phyloP scores from a whole-genome alignment of 2,113 vertebrate species.

The Podarcis raffonei region DNA sequence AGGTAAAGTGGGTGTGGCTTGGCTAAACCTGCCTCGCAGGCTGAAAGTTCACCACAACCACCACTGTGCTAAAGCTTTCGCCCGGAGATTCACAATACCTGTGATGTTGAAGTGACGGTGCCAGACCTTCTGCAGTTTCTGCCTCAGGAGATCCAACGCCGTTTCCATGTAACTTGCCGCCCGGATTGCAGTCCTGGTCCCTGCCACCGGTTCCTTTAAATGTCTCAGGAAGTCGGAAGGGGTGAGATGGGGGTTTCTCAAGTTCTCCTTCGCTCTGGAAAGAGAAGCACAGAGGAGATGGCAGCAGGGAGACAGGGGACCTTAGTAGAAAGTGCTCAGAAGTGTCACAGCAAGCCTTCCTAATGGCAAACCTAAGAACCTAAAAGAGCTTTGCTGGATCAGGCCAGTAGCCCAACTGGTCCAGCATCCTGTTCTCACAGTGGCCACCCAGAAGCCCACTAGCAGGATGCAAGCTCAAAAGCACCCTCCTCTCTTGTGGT shows the following conservation, averaged over 20 bases:
- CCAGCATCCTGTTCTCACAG: too few relatives aligned
- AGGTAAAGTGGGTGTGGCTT: too few relatives aligned
- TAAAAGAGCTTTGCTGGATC: too few relatives aligned
- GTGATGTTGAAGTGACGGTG: slow-evolving; percentile 76
- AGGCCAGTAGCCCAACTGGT: too few relatives aligned
- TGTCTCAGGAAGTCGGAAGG: slow-evolving; percentile 77
- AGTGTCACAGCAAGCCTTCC: too few relatives aligned
- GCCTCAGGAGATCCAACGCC: slow-evolving; percentile 72
- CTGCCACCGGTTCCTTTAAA: slow-evolving; percentile 77
- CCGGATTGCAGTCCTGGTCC: slow-evolving; percentile 73
- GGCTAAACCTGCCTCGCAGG: too few relatives aligned
- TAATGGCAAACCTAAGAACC: not conserved
- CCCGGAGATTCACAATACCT: slow-evolving; percentile 57
- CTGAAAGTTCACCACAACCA: too few relatives aligned
- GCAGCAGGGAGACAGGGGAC: not conserved
- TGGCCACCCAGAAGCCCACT: too few relatives aligned
- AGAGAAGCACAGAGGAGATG: not conserved
- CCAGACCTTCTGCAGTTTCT: slow-evolving; percentile 66
- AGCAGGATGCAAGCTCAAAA: too few relatives aligned
- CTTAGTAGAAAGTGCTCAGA: not conserved
- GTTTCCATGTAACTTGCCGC: slow-evolving; percentile 80
- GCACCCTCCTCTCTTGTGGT: too few relatives aligned
- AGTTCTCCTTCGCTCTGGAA: slow-evolving; percentile 74
- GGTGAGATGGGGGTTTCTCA: slow-evolving; percentile 58
- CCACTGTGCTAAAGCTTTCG: not conserved